These are phyloP conservation scores for Artemia sinica DNA, from an alignment of 2,888 invertebrate species.

Conservation along the genomic window DNA sequence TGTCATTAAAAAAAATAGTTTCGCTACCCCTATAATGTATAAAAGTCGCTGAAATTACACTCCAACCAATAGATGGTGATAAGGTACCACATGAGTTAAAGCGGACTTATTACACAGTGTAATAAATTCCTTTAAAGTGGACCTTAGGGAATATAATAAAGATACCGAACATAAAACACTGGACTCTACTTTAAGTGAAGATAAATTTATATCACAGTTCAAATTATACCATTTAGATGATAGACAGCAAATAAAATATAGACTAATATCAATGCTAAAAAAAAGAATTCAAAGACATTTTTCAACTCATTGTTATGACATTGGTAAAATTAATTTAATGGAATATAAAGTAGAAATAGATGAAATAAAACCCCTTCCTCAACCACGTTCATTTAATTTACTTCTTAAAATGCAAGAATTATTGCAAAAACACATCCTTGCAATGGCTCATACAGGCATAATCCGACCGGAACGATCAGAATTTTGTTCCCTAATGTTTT, in stretches of 20 bases:
- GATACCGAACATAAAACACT: too few species aligned
- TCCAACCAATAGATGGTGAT: too few species aligned
- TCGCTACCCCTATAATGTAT: too few species aligned
- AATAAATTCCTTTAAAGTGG: too few species aligned
- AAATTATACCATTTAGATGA: not conserved
- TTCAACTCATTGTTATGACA: not conserved
- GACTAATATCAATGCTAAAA: not conserved
- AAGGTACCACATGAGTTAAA: too few species aligned
- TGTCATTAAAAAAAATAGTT: too few species aligned
- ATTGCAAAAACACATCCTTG: not conserved
- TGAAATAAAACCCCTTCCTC: not conserved
- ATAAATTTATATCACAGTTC: not conserved
- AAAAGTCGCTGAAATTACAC: too few species aligned
- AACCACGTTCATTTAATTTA: not conserved
- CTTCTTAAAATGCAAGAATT: slow-evolving; percentile 1
- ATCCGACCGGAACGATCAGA: not conserved
- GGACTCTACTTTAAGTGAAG: too few species aligned
- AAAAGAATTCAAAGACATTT: not conserved
- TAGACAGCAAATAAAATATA: not conserved
- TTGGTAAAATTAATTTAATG: not conserved
- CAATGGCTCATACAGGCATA: not conserved
- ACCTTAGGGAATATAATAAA: too few species aligned
- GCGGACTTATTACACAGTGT: too few species aligned
- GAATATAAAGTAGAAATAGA: not conserved
- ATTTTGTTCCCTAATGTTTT: not conserved